phyloP scores from a whole-genome alignment of 2,888 invertebrate genomes.

The Cinara cedri region DNA sequence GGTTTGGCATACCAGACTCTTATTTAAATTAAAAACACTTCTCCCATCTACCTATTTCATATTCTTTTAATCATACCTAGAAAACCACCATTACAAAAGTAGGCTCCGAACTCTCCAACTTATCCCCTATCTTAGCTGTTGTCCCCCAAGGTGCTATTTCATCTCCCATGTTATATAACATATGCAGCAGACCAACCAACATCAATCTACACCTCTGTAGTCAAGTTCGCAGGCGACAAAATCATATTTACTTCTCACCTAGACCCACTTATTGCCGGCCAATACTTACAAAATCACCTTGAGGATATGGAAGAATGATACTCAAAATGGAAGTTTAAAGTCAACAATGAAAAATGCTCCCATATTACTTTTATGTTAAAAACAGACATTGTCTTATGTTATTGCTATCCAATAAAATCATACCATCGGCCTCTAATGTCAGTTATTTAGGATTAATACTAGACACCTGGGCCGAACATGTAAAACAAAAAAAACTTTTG shows the following conservation, averaged over 20 bases:
- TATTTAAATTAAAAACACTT: too few relatives aligned
- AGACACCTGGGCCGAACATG: neutral
- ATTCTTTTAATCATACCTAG: too few relatives aligned
- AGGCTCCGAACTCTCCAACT: neutral
- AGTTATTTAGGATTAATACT: neutral
- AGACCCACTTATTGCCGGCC: too few relatives aligned
- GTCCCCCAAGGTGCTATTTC: neutral
- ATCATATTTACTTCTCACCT: neutral
- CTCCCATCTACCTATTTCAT: too few relatives aligned
- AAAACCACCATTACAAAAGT: neutral
- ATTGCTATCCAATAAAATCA: neutral
- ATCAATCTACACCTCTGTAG: neutral
- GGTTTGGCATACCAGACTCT: too few relatives aligned
- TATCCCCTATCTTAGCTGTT: neutral
- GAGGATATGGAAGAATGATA: neutral
- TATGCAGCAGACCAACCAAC: neutral
- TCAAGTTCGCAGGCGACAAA: neutral
- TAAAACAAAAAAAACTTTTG: too few relatives aligned
- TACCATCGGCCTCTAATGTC: neutral
- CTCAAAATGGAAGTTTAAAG: neutral
- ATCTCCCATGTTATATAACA: neutral
- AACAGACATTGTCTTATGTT: neutral
- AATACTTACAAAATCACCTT: neutral
- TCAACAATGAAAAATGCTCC: conserved; percentile 23
- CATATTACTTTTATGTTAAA: neutral